Percentiles rank a stretch among this genome's conserved stretches.
These are phyloP conservation scores for Plutomurus gul DNA, from an alignment of 1,140 invertebrate species.

Conservation along the genomic window DNA sequence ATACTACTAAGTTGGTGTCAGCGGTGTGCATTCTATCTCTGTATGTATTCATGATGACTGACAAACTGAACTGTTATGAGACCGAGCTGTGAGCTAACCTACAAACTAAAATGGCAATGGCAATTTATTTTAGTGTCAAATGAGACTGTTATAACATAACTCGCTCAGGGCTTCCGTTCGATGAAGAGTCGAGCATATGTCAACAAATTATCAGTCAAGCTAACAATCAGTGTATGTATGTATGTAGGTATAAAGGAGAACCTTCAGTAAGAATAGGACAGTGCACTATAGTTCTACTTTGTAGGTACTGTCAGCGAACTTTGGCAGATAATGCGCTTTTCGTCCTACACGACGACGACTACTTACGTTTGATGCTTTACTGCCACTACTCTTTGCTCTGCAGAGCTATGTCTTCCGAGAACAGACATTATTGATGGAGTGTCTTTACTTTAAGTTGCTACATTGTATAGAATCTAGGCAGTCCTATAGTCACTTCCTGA, in stretches of 20 bases:
- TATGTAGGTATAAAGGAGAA: not conserved
- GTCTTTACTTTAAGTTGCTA: no score
- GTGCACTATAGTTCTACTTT: no score
- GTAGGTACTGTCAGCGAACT: no score
- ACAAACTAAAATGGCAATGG: not conserved
- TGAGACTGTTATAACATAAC: not conserved
- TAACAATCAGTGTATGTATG: not conserved
- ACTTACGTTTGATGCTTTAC: no score
- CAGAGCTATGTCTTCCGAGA: no score
- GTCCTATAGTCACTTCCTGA: no score
- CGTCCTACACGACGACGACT: no score
- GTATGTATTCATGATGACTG: not conserved
- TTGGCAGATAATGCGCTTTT: no score
- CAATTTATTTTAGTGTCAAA: constrained; percentile 8
- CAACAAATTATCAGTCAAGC: constrained; percentile 10
- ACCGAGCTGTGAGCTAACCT: not conserved
- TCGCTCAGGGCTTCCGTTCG: not conserved
- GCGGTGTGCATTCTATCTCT: not conserved
- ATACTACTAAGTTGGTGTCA: not conserved
- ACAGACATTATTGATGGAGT: no score
- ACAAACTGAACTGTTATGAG: not conserved
- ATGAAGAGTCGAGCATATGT: constrained; percentile 5
- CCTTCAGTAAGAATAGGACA: not conserved
- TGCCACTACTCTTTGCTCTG: no score
- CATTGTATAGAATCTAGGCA: no score